Conservation (phyloP, 2,888 invertebrate species). For the Ophraella communa region DNA sequence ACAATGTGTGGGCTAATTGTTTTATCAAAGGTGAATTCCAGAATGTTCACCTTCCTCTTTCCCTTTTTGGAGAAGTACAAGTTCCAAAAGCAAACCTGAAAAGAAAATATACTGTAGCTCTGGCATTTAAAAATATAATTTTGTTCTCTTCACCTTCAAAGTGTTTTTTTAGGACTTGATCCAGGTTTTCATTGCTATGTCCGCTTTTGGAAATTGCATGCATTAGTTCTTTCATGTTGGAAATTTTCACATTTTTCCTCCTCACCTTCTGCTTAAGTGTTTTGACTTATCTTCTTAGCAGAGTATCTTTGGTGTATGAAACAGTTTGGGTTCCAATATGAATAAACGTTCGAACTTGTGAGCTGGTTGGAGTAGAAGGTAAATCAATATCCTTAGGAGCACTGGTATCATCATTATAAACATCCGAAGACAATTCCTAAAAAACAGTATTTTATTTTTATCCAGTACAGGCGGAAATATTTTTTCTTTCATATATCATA, state of each 20-base stretch:
- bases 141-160: slow-evolving; percentile 28
- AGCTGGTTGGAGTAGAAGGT: slow-evolving; percentile 7
- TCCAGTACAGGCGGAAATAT: no score
- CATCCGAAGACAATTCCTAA: no score
- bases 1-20: slow-evolving; percentile 34
- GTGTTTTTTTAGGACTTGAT: slow-evolving; percentile 29
- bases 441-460: no score
- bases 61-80: slow-evolving; percentile 21
- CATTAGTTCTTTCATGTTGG: slow-evolving; percentile 30
- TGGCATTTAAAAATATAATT: slow-evolving; percentile 13
- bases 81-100: slow-evolving; percentile 35
- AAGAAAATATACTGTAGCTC: slow-evolving; percentile 11
- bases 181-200: slow-evolving; percentile 29
- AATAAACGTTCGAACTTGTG: slow-evolving; percentile 10
- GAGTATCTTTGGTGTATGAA: slow-evolving; percentile 3
- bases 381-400: slow-evolving; percentile 9
- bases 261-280: background rate
- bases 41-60: slow-evolving; percentile 17
- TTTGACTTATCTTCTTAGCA: slow-evolving; percentile 12
- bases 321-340: slow-evolving; percentile 14
- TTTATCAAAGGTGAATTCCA: slow-evolving; percentile 33
- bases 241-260: slow-evolving; percentile 10
- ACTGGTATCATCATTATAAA: no score
- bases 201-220: slow-evolving; percentile 22
- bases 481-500: no score